Base-by-base conservation (phyloP, 2,113 vertebrate species). In the Pelecanoides urinatrix region DNA sequence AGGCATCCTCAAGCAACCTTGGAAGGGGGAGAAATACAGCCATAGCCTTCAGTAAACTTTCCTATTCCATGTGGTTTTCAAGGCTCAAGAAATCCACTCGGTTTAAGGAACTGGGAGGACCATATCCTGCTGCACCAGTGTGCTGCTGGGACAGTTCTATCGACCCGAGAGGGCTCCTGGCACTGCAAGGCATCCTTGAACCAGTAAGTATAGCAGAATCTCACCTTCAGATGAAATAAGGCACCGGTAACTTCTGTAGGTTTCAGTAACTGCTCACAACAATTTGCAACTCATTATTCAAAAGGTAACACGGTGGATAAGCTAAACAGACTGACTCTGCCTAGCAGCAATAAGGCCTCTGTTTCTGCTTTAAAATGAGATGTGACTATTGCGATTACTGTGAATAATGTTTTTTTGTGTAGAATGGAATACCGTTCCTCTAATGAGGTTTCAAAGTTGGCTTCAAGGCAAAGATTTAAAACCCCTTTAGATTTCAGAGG, bases 101-200 rank as follows among this genome's bases (percentile, higher is more conserved):
- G 32, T 9, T 34, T 27, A 49, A 67, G 59, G 53, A 34, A 53
- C 12, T 1, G 26, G 49, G 42, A 53, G 44, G n/a, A 13, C 30
- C 9, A 2, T 0, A 11, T 47, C 58, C 52, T 18, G 2, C 38
- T 26, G 26, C 38, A 14, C 13, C 73, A n/a, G 25, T 0, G 12
- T 7, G 17, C 36, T 66, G 47, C 91, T 3, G 25, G 42, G n/a
- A 53, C 22, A 13, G 34, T 8, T 15, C 8, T 1, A 66, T 3
- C 0, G 3, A n/a, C n/a, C 19, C 0, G 0, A 32, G 25, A 26
- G 30, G 53, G 50, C 25, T 82, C 58, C 59, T 7, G 36, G 53
- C 65, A 25, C 45, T 15, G 9, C 25, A 7, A 32, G 18, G 34
- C 34, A 7, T 12, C 34, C 42, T 11, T 8, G 10, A 87, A 14